Evolutionary conservation across 2,888 invertebrate species (phyloP).

Genomic region (Andricus curvator): DNA sequence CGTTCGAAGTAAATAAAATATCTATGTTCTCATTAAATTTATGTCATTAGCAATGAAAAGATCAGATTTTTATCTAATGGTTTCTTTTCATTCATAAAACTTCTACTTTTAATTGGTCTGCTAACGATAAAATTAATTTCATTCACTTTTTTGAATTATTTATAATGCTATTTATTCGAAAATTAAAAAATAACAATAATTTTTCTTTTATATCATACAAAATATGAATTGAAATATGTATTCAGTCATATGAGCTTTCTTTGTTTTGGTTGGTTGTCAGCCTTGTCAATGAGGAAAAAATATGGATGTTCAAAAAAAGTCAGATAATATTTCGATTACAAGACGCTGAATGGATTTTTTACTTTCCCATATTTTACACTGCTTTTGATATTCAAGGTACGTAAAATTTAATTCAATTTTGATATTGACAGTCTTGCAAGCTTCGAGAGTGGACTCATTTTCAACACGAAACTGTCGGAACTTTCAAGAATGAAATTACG

Average conservation of each 20-base stretch:
- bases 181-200: no score
- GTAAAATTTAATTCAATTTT: conserved; percentile 2
- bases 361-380: conserved; percentile 13
- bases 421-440: neutral
- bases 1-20: neutral
- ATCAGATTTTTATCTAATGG: neutral
- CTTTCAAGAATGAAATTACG: neutral
- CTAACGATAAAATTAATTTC: no score
- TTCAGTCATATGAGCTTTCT: neutral
- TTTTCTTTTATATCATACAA: no score
- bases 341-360: conserved; percentile 24
- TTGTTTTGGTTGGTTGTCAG: conserved; percentile 29
- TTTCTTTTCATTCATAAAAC: neutral
- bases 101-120: neutral
- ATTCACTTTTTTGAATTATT: no score
- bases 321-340: neutral
- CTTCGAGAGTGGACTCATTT: neutral
- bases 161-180: no score
- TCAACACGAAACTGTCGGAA: neutral
- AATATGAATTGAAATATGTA: no score
- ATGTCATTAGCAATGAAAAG: neutral
- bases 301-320: conserved; percentile 2
- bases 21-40: neutral
- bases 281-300: neutral
- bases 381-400: conserved; percentile 12